Evolutionary conservation across 2,888 invertebrate species (phyloP).

Genomic region (Ophioninae sp.): DNA sequence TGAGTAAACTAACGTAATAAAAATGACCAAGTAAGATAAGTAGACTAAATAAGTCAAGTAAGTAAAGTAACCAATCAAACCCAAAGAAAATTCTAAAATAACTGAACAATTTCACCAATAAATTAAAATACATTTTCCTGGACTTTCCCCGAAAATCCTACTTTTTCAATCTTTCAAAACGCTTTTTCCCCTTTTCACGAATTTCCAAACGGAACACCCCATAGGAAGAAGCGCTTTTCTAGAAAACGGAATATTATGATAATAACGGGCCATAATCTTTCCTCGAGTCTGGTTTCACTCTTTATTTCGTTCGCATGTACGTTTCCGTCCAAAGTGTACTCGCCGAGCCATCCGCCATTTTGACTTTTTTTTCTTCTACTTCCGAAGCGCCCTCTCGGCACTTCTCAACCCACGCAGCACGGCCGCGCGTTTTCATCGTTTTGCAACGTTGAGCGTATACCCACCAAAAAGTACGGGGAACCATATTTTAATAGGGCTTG

Average conservation of each 20-base stretch:
- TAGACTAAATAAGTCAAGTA: too few relatives aligned
- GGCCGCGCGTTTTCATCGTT: conserved; percentile 24
- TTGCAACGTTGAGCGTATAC: conserved; percentile 28
- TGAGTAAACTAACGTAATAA: too few relatives aligned
- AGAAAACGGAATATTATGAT: conserved; percentile 74
- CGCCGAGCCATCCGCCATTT: conserved; percentile 32
- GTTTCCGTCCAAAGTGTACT: conserved; percentile 32
- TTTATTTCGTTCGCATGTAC: conserved; percentile 49
- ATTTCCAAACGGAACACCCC: conserved; percentile 56
- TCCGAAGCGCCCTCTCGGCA: background rate
- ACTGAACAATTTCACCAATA: too few relatives aligned
- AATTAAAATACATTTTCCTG: too few relatives aligned
- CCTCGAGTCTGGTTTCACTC: conserved; percentile 66
- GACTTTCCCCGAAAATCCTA: too few relatives aligned
- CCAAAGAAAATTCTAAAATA: too few relatives aligned
- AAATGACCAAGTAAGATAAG: too few relatives aligned
- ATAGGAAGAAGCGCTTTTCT: conserved; percentile 66
- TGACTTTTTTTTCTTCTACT: conserved; percentile 51
- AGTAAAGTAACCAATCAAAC: too few relatives aligned
- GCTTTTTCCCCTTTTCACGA: too few relatives aligned
- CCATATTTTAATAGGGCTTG: conserved; percentile 69
- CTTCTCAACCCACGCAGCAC: too few relatives aligned
- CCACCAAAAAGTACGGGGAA: conserved; percentile 24
- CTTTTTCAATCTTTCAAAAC: too few relatives aligned
- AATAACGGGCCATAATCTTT: conserved; percentile 75